Evolutionary conservation across 2,888 invertebrate genomes (phyloP), one percentile per base, ranked within the genome.

Genomic region (Leptogaster cylindrica): DNA sequence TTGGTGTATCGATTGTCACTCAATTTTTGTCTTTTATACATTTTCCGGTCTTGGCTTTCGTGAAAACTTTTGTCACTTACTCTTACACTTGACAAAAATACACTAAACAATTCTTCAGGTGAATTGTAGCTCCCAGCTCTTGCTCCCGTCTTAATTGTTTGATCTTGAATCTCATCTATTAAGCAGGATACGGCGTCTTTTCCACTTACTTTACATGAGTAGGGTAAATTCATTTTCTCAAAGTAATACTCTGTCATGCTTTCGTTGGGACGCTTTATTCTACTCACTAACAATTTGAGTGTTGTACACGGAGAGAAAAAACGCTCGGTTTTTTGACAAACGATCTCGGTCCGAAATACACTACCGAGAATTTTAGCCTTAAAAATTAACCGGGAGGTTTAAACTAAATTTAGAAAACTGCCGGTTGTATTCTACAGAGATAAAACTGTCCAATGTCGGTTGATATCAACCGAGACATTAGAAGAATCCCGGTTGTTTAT

Each of bases 181-280:
- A 70, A 51, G 14, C 61, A 69, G n/a, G 63, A 63, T 2, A 66
- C 63, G 23, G 66, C 66, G 2, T 66, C 55, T 12, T 20, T 12
- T 5, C 41, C 44, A 5, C 18, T 31, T 14, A 61, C 7, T 6
- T 55, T 33, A 16, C 67, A 61, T 8, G 50, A 18, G 27, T 23
- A 25, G 10, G 66, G 16, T 44, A 68, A 36, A 0, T 66, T 61
- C 12, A 70, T 8, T 63, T 70, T 70, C 27, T 68, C 68, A 28
- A 66, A 68, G 31, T 51, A 33, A 50, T 68, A 68, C 18, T 65
- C 25, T 4, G 52, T 41, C 6, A 48, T 65, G n/a, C 50, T 33
- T 65, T 58, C 68, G 10, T 5, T 7, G 10, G 31, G 31, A 7
- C 10, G 31, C 31, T 31, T 31, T 31, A 10, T 31, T 31, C 31